phyloP scores from a whole-genome alignment of 2,888 invertebrate species.

The Pelosia muscerda region DNA sequence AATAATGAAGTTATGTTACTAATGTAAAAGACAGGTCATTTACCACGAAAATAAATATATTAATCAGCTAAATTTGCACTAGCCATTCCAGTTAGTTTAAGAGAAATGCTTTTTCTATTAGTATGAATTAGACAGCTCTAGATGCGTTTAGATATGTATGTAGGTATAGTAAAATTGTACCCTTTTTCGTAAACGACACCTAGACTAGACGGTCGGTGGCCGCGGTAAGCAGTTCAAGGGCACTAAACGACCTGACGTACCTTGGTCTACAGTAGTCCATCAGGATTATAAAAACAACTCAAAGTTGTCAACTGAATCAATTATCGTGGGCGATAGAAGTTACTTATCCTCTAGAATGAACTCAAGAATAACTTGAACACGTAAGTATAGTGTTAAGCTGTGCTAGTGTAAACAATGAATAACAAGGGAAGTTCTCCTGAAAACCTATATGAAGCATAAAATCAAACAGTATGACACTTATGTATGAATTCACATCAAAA shows the following conservation, averaged over 20 bases:
- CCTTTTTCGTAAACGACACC: slow-evolving; percentile 28
- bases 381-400: background rate
- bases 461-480: background rate
- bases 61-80: background rate
- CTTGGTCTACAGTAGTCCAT: background rate
- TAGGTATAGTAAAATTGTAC: slow-evolving; percentile 29
- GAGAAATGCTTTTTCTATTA: background rate
- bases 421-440: background rate
- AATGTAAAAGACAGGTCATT: background rate
- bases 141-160: slow-evolving; percentile 31
- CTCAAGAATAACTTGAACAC: background rate
- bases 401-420: background rate
- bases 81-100: background rate
- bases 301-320: background rate
- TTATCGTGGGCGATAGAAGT: slow-evolving; percentile 2
- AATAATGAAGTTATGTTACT: background rate
- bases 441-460: background rate
- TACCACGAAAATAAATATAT: background rate
- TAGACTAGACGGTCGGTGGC: slow-evolving; percentile 53
- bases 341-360: background rate
- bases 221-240: slow-evolving; percentile 52
- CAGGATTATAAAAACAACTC: background rate
- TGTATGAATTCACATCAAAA: background rate
- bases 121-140: background rate
- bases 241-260: slow-evolving; percentile 27